Conservation (phyloP, 1,140 invertebrate genomes). For the Nixonia krombeini region DNA sequence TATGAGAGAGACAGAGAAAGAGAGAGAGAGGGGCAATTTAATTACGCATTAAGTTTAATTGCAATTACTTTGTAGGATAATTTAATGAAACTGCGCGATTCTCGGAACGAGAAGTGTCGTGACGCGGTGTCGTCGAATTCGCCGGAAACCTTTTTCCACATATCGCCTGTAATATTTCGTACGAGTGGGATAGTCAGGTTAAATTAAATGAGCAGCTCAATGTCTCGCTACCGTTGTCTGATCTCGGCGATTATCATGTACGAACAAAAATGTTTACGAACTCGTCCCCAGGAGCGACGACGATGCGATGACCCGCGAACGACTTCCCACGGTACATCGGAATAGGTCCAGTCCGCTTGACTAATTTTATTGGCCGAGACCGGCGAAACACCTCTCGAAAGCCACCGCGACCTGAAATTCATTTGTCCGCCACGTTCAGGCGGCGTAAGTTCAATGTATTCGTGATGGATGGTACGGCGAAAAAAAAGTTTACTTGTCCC, state of each 20-base stretch:
- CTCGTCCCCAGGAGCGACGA: constrained; percentile 42
- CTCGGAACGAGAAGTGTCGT: too few relatives aligned
- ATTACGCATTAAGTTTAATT: too few relatives aligned
- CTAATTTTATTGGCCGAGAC: constrained; percentile 56
- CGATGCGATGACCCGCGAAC: constrained; percentile 56
- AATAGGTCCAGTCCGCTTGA: constrained; percentile 48
- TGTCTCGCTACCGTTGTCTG: constrained; percentile 51
- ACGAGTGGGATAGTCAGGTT: constrained; percentile 32
- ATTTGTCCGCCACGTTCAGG: constrained; percentile 33
- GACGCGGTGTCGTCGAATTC: constrained; percentile 11
- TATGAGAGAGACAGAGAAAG: too few relatives aligned
- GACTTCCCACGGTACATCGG: constrained; percentile 63
- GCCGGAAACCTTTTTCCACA: background rate
- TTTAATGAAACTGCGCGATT: too few relatives aligned
- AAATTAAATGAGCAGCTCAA: constrained; percentile 44
- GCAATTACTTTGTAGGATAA: too few relatives aligned
- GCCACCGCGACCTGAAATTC: constrained; percentile 31
- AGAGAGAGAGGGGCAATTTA: too few relatives aligned
- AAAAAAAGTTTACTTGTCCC: background rate
- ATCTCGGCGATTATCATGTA: constrained; percentile 67
- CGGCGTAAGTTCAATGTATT: constrained; percentile 5
- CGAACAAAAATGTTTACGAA: constrained; percentile 60
- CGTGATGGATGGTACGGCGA: background rate
- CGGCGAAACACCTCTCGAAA: constrained; percentile 40
- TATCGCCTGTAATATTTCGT: constrained; percentile 18